Evolutionary conservation across 1,140 invertebrate genomes (phyloP).

Genomic region (Trachelipus rathkii): DNA sequence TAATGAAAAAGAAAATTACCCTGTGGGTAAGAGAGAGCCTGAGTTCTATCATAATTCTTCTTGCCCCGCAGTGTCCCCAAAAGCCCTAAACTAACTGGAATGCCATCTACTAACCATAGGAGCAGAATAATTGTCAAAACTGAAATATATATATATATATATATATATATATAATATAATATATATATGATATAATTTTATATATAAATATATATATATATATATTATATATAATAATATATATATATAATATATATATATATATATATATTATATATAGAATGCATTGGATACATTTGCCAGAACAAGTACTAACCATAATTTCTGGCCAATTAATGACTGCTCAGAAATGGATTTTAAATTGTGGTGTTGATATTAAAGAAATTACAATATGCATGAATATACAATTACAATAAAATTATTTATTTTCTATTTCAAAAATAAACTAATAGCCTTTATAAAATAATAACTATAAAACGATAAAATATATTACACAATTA

Average conservation of each 20-base stretch:
- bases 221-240: constrained; percentile 6
- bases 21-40: constrained; percentile 88
- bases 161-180: constrained; percentile 7
- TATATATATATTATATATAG: no score
- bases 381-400: no score
- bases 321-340: no score
- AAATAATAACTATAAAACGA: no score
- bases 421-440: no score
- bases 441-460: no score
- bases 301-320: no score
- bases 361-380: no score
- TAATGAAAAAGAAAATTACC: constrained; percentile 47
- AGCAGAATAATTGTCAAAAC: constrained; percentile 96
- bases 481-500: no score
- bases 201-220: neutral
- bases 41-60: constrained; percentile 90
- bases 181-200: constrained; percentile 1
- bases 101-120: constrained; percentile 96
- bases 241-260: neutral
- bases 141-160: constrained; percentile 51
- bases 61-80: constrained; percentile 93
- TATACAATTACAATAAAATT: no score
- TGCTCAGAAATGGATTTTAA: no score
- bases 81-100: constrained; percentile 87
- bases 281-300: no score